Evolutionary conservation across 1,140 invertebrate species (phyloP).

Genomic region (Cotesia chilonis): DNA sequence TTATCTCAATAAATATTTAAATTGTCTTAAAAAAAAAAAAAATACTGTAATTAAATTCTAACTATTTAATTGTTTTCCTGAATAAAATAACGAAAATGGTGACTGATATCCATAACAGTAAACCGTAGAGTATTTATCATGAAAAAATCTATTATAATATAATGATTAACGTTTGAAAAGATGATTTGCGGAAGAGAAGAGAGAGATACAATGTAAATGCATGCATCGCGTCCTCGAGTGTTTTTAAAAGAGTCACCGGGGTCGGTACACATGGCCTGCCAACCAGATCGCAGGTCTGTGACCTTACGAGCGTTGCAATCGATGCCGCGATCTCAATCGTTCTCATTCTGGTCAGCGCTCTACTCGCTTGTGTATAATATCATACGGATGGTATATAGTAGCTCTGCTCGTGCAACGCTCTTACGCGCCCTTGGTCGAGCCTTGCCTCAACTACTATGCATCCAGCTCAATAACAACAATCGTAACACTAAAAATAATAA

Average conservation of each 20-base stretch:
- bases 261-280: constrained; percentile 59
- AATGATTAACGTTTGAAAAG: too few relatives aligned
- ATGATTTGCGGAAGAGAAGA: too few relatives aligned
- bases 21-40: too few relatives aligned
- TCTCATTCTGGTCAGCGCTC: constrained; percentile 43
- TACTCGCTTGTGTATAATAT: background rate
- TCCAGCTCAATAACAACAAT: background rate
- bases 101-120: too few relatives aligned
- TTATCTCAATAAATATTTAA: too few relatives aligned
- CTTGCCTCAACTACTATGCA: background rate
- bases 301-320: constrained; percentile 56
- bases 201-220: background rate
- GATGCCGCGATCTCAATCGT: constrained; percentile 54
- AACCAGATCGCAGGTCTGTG: constrained; percentile 62
- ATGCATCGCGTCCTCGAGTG: constrained; percentile 16
- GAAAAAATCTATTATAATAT: too few relatives aligned
- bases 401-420: background rate
- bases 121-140: too few relatives aligned
- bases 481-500: too few relatives aligned
- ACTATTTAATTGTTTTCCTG: too few relatives aligned
- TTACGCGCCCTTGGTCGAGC: constrained; percentile 37
- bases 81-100: too few relatives aligned
- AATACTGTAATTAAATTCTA: too few relatives aligned
- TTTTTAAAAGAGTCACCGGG: constrained; percentile 48
- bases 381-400: too few relatives aligned